phyloP scores from a whole-genome alignment of 2,888 invertebrate genomes.

The Ceramica pisi region DNA sequence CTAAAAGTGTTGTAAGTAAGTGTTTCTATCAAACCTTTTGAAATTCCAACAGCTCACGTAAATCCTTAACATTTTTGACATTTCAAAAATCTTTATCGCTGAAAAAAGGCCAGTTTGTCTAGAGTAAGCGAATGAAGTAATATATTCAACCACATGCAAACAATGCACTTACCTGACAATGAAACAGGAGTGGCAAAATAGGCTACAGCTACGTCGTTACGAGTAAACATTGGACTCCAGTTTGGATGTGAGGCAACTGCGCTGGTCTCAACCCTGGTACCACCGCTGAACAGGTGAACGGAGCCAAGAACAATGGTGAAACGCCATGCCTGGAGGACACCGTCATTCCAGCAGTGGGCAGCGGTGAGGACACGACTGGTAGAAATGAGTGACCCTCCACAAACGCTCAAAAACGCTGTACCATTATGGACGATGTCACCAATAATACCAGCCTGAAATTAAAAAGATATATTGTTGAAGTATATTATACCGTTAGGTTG shows the following conservation, averaged over 20 bases:
- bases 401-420: conserved; percentile 57
- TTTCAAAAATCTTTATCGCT: no score
- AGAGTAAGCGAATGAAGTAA: no score
- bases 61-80: no score
- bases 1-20: no score
- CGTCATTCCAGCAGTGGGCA: conserved; percentile 83
- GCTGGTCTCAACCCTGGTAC: conserved; percentile 71
- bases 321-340: conserved; percentile 72
- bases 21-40: no score
- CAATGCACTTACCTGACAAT: conserved; percentile 69
- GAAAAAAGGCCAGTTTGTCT: no score
- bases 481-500: not conserved
- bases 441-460: conserved; percentile 40
- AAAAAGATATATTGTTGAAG: not conserved
- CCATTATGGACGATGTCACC: conserved; percentile 2
- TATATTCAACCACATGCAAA: no score
- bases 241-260: conserved; percentile 70
- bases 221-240: conserved; percentile 70
- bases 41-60: no score
- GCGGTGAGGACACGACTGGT: conserved; percentile 76
- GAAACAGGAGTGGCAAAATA: conserved; percentile 69
- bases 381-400: conserved; percentile 73
- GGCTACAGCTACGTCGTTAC: conserved; percentile 78
- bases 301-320: conserved; percentile 78
- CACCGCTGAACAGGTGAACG: conserved; percentile 72